A percentile compares a stretch with the other conserved stretches of the same genome.
phyloP scores from a whole-genome alignment of 2,888 invertebrate genomes.

The Ormyrus thymus region DNA sequence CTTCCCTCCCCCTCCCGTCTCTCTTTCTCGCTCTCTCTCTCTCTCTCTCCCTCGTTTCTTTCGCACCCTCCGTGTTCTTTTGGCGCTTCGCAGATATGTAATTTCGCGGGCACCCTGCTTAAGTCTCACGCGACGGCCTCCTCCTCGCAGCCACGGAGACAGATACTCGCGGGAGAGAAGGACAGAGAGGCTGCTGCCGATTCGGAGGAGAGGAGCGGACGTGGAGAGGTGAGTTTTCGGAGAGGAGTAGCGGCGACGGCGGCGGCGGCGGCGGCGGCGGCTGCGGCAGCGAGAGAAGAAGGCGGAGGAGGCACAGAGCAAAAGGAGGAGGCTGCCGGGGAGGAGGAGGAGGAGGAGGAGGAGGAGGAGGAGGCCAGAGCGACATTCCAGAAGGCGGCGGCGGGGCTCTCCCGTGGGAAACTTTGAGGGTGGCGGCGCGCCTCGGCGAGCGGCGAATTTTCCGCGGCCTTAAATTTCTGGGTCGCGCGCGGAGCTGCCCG shows the following conservation, averaged over 20 bases:
- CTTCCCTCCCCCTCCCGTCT: neutral
- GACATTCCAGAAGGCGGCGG: conserved; percentile 75
- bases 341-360: conserved; percentile 42
- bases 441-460: conserved; percentile 56
- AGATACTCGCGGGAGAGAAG: conserved; percentile 45
- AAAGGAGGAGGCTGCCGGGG: conserved; percentile 45
- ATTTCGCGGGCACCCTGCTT: conserved; percentile 54
- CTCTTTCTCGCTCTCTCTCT: conserved; percentile 1
- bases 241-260: conserved; percentile 55
- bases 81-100: conserved; percentile 41
- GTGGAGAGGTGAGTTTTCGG: conserved; percentile 56
- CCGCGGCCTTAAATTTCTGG: conserved; percentile 62
- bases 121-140: conserved; percentile 36
- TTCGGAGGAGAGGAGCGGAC: conserved; percentile 44
- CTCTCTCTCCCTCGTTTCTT: conserved; percentile 21
- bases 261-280: conserved; percentile 53
- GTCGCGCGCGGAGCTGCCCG: neutral
- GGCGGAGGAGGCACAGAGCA: conserved; percentile 58
- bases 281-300: conserved; percentile 44
- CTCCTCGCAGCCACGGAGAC: neutral
- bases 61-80: conserved; percentile 34
- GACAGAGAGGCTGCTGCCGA: conserved; percentile 53
- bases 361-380: conserved; percentile 63
- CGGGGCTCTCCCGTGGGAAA: conserved; percentile 74
- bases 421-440: conserved; percentile 60